Base-by-base conservation (phyloP, 1,140 invertebrate species). In the Battus philenor region DNA sequence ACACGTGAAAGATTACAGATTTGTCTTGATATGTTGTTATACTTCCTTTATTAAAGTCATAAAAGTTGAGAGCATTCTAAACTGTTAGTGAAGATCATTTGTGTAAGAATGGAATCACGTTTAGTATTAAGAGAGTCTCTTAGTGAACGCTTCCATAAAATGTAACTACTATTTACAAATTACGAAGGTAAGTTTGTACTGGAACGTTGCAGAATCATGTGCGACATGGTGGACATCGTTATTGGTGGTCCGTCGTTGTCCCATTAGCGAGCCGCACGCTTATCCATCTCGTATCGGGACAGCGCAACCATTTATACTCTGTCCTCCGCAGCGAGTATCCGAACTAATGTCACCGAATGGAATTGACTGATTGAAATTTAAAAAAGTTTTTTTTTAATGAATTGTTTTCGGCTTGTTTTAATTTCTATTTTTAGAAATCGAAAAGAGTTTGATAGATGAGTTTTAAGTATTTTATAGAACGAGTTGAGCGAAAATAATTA, bases 121-220 rank as follows among this genome's bases (percentile, higher is more conserved):
- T 36, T 17, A 18, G 11, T 29, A 29, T 36, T 5, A 4, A 20
- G 16, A 15, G 2, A 5, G 20, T 48, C 36, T 29, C 27, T 36
- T 34, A 20, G 38, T 31, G 27, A 10, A 12, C 11, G 15, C 18
- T 24, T 36, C 43, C 47, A 50, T 59, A 63, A 59, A 63, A 59
- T 49, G 34, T 39, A 47, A 55, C 32, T 38, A 55, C 48, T 47
- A 41, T 54, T 56, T 55, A 53, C 53, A 59, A 63, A 64, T 56
- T 49, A 59, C 53, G 31, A 54, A 59, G 51, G 36, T 57, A 52
- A 18, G 53, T 54, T 56, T 49, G 44, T 50, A 50, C 29, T 5
- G 47, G 48, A 45, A 45, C 12, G 45, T 44, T 59, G 47, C 50
- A 24, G 44, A 48, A 51, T 38, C 43, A 22, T 30, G 27, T 30